These are phyloP conservation scores for Ephestia elutella DNA, from an alignment of 1,140 invertebrate species.

Conservation along the genomic window DNA sequence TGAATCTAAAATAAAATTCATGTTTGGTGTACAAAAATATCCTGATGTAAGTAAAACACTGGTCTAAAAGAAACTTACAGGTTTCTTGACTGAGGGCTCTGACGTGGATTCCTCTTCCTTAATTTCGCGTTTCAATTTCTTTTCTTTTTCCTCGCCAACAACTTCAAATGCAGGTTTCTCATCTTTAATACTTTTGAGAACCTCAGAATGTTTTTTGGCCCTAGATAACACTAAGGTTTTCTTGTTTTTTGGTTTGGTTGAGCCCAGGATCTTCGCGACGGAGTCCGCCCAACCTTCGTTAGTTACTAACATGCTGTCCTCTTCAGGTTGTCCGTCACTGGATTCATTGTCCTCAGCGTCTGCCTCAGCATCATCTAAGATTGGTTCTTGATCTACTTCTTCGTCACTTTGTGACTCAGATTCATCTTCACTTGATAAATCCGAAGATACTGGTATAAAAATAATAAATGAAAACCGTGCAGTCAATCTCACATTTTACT, in stretches of 20 bases:
- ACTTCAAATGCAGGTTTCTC: constrained; percentile 73
- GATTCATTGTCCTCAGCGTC: constrained; percentile 21
- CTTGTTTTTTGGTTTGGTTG: constrained; percentile 83
- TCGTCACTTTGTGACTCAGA: constrained; percentile 41
- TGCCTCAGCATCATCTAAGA: constrained; percentile 13
- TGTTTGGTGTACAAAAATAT: no score
- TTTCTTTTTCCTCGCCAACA: constrained; percentile 68
- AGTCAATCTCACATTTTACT: no score
- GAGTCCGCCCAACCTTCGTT: constrained; percentile 82
- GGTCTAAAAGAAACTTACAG: constrained; percentile 41
- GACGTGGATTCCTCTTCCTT: constrained; percentile 44
- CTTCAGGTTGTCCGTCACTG: constrained; percentile 21
- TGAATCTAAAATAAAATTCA: no score
- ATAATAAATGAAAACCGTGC: constrained; percentile 8
- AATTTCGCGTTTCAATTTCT: constrained; percentile 45
- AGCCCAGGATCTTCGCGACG: constrained; percentile 82
- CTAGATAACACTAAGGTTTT: constrained; percentile 83
- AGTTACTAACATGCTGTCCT: constrained; percentile 29
- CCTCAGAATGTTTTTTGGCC: constrained; percentile 80
- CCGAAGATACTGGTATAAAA: constrained; percentile 39
- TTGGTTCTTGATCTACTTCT: constrained; percentile 16
- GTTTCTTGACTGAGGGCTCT: constrained; percentile 61
- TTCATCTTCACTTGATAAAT: constrained; percentile 40
- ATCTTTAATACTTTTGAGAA: constrained; percentile 68
- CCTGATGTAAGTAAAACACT: no score